Conservation (phyloP, 2,797 vertebrate species). For the Podarcis lilfordi region DNA sequence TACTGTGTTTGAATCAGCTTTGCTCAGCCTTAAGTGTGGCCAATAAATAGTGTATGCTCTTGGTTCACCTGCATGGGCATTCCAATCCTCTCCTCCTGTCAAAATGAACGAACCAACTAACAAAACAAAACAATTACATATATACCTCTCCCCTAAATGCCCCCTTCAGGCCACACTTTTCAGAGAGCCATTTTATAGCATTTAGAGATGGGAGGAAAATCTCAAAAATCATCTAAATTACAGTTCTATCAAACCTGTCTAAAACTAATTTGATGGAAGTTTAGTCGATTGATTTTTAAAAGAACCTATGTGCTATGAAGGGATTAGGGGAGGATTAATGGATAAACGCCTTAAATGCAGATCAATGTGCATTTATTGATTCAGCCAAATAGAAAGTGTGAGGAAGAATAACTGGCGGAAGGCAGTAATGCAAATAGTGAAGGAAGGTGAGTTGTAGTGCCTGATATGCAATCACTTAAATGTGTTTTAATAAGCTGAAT, state of each 20-base stretch:
- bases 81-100: background rate
- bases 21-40: background rate
- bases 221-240: background rate
- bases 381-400: background rate
- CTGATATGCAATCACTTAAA: background rate
- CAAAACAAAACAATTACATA: no score
- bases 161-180: background rate
- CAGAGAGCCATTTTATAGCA: background rate
- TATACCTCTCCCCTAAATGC: background rate
- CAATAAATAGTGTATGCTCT: background rate
- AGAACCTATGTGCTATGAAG: background rate
- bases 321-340: background rate
- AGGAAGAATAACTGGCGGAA: background rate
- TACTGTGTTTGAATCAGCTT: background rate
- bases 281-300: constrained; percentile 4
- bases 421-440: background rate
- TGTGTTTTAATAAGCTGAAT: background rate
- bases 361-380: constrained; percentile 13
- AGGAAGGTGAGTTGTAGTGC: background rate
- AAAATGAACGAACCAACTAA: background rate
- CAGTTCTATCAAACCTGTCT: background rate
- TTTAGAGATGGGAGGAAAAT: background rate
- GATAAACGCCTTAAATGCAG: background rate
- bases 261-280: background rate
- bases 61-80: background rate